Base-by-base conservation (phyloP, 1,140 invertebrate genomes). In the Procambarus virginalis region DNA sequence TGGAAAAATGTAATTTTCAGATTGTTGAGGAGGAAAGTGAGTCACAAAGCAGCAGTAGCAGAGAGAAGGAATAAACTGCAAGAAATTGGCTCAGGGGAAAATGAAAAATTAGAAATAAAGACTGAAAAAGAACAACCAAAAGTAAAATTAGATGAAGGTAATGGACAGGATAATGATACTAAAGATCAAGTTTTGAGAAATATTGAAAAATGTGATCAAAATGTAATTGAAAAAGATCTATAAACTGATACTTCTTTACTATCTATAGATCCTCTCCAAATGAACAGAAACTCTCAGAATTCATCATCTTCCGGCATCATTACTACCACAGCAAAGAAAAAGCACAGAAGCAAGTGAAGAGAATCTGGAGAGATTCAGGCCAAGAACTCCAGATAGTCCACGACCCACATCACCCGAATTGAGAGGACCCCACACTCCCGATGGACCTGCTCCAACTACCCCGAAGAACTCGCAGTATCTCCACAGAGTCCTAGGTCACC, bases 361-460 rank as follows among this genome's bases (percentile, higher is more conserved):
- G 20, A 12, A 3, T 5, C 8, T 34, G 45, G 34, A 78, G 22
- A 70, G 68, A 70, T 6, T 6, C 4, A 51, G 75, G 46, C 20
- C 75, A 8, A 76, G 76, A 60, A 60, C 86, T 55, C 78, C 80
- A 22, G 84, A 85, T 17, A 85, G 55, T 58, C 20, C n/a, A 77
- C 20, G 22, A 22, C n/a, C 68, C 2, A 20, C 10, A 4, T 68
- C 77, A 1, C 78, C 78, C 3, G 85, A 80, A 55, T 17, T 75
- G 17, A 89, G 55, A 83, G 86, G 86, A 22, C 86, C 86, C 12
- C 49, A 64, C 2, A 89, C 86, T 12, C 86, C 86, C 14, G 89
- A 90, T 51, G 89, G 89, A 46, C 84, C 89, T 70, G 83, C 89
- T 55, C 89, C 89, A 49, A 73, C 83, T 34, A 86, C 68, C 55